These are phyloP conservation scores for Hemistola chrysoprasaria DNA, from an alignment of 2,888 invertebrate genomes.

Conservation along the genomic window DNA sequence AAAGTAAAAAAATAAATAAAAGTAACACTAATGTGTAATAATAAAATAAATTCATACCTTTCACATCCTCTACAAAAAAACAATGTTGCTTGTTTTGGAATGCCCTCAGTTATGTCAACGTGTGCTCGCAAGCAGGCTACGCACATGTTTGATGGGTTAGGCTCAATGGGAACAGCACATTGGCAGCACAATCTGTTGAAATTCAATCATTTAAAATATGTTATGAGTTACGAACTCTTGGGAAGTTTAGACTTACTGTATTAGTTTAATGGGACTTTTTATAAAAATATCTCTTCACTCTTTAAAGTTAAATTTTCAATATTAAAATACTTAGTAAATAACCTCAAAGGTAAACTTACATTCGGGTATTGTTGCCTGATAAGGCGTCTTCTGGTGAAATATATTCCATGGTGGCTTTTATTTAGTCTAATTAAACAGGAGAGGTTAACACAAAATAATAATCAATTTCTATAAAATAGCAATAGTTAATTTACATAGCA, in stretches of 20 bases:
- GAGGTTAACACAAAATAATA: no score
- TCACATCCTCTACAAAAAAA: slow-evolving; percentile 97
- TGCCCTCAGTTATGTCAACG: slow-evolving; percentile 97
- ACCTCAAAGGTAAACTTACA: slow-evolving; percentile 60
- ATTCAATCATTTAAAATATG: slow-evolving; percentile 19
- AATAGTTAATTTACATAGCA: no score
- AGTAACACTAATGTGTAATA: no score
- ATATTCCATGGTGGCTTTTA: slow-evolving; percentile 67
- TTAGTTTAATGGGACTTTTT: no score
- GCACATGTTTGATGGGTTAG: slow-evolving; percentile 99
- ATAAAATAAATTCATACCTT: slow-evolving; percentile 78
- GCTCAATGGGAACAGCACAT: slow-evolving; percentile 95
- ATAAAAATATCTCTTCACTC: no score
- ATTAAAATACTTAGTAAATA: slow-evolving; percentile 23
- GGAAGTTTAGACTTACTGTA: no score
- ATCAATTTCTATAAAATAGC: no score
- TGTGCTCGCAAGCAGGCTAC: slow-evolving; percentile 94
- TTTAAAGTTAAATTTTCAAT: no score
- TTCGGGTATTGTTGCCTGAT: slow-evolving; percentile 47
- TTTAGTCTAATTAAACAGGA: no score
- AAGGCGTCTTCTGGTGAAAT: slow-evolving; percentile 55
- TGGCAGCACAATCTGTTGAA: slow-evolving; percentile 92
- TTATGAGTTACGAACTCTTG: no score
- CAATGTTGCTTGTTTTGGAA: slow-evolving; percentile 95
- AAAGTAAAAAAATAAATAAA: no score